Evolutionary conservation across 1,140 invertebrate genomes (phyloP), one percentile per base, ranked within the genome.

Genomic region (Anadara kagoshimensis): DNA sequence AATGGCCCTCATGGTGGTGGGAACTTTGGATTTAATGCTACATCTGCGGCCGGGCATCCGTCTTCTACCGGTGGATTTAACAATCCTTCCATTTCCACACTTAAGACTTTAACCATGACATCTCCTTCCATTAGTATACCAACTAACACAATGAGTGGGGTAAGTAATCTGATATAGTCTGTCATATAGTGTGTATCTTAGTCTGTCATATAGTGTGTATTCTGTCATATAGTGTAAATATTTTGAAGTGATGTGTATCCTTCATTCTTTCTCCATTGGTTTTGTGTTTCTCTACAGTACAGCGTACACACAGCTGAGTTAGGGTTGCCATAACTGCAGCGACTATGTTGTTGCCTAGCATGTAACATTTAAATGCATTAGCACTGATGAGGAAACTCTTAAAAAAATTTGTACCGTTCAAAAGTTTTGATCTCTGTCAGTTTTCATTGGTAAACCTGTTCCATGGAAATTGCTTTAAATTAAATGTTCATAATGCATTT

Each of bases 1-100:
- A 82, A 79, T 77, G 81, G 79, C 59, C 81, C 77, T 20, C 51
- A 66, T 70, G 81, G 75, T 53, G 75, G 77, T 65, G 73, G 69
- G 70, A 45, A 43, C 18, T 75, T 75, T 70, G 62, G 68, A 22
- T 75, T 75, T 49, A 65, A 64, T 57, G 49, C 67, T 64, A 81
- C 76, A 70, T 59, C 69, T 56, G 61, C 66, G 63, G 43, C 61
- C 18, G 67, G 62, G 51, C 78, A 71, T 49, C 75, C 75, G 63
- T 41, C 69, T 54, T 73, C 75, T 59, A 73, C 74, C 24, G 64
- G 47, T 57, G 61, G 57, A 29, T 69, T 66, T 29, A 75, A 22
- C 49, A 29, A 45, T 57, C 59, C 59, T 26, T 57, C 51, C 29
- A 63, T 74, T 58, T 61, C 72, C 63, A 20, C 66, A n/a, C n/a